A percentile compares a stretch with the other conserved stretches of the same genome.
Evolutionary conservation across 2,888 invertebrate species (phyloP).

Genomic region (Megamerina dolium): DNA sequence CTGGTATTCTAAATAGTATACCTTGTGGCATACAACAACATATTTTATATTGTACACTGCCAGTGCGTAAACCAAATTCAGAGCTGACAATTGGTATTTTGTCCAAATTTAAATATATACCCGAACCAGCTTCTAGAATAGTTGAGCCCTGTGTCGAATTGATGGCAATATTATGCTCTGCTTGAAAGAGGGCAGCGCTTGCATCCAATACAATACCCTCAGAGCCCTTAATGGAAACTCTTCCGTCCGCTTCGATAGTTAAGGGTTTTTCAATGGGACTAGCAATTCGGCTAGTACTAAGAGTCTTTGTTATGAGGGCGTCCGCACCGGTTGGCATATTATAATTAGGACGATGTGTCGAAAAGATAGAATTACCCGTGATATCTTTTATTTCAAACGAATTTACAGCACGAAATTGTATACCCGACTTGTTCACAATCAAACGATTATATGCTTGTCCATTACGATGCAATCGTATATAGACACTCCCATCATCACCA

Average conservation of each 20-base stretch:
- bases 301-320: slow-evolving; percentile 59
- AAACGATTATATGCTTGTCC: slow-evolving; percentile 50
- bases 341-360: slow-evolving; percentile 67
- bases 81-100: slow-evolving; percentile 62
- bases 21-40: slow-evolving; percentile 89
- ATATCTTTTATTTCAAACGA: slow-evolving; percentile 64
- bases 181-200: slow-evolving; percentile 65
- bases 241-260: slow-evolving; percentile 61
- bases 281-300: slow-evolving; percentile 65
- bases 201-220: slow-evolving; percentile 73
- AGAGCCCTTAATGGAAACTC: slow-evolving; percentile 66
- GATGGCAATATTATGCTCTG: slow-evolving; percentile 72
- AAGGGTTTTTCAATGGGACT: slow-evolving; percentile 67
- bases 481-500: slow-evolving; percentile 37
- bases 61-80: slow-evolving; percentile 47
- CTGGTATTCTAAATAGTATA: slow-evolving; percentile 71
- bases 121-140: slow-evolving; percentile 63
- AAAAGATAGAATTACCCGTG: slow-evolving; percentile 62
- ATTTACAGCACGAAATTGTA: slow-evolving; percentile 62
- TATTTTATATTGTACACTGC: slow-evolving; percentile 69
- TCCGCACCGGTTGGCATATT: slow-evolving; percentile 64
- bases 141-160: slow-evolving; percentile 75
- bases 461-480: slow-evolving; percentile 47
- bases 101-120: slow-evolving; percentile 65
- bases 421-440: slow-evolving; percentile 60